Conservation (phyloP, 1,140 invertebrate species). For the Drosophila simulans region DNA sequence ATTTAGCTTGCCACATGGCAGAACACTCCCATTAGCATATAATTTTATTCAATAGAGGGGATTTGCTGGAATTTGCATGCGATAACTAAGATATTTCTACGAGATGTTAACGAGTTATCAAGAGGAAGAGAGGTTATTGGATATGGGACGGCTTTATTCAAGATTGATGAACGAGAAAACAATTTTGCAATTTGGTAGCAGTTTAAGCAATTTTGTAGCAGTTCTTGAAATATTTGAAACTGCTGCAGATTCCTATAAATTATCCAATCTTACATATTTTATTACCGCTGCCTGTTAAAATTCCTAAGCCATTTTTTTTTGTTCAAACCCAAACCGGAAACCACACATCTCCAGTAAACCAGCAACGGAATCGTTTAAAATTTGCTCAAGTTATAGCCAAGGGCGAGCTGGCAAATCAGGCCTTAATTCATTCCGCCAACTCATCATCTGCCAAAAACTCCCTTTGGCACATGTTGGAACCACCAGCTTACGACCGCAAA, state of each 20-base stretch:
- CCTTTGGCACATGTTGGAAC: background rate
- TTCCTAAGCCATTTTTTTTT: background rate
- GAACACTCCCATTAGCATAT: slow-evolving; percentile 14
- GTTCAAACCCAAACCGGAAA: slow-evolving; percentile 22
- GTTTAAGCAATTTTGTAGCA: too few relatives aligned
- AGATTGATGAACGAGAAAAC: background rate
- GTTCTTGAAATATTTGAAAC: too few relatives aligned
- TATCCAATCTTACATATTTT: background rate
- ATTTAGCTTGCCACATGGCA: background rate
- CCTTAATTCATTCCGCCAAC: slow-evolving; percentile 35
- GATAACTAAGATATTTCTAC: slow-evolving; percentile 6
- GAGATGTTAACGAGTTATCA: background rate
- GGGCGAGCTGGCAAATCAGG: slow-evolving; percentile 18
- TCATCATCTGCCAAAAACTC: slow-evolving; percentile 39
- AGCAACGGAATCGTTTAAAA: slow-evolving; percentile 23
- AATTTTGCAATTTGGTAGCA: too few relatives aligned
- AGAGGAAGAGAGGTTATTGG: slow-evolving; percentile 2
- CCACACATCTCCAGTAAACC: slow-evolving; percentile 17
- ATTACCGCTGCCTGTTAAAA: background rate
- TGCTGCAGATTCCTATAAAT: too few relatives aligned
- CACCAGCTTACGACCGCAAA: slow-evolving; percentile 45
- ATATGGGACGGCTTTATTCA: background rate
- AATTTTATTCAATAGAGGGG: slow-evolving; percentile 21
- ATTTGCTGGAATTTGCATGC: background rate
- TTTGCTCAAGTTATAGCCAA: slow-evolving; percentile 17